phyloP scores from a whole-genome alignment of 2,113 vertebrate genomes.

The Tiliqua scincoides region DNA sequence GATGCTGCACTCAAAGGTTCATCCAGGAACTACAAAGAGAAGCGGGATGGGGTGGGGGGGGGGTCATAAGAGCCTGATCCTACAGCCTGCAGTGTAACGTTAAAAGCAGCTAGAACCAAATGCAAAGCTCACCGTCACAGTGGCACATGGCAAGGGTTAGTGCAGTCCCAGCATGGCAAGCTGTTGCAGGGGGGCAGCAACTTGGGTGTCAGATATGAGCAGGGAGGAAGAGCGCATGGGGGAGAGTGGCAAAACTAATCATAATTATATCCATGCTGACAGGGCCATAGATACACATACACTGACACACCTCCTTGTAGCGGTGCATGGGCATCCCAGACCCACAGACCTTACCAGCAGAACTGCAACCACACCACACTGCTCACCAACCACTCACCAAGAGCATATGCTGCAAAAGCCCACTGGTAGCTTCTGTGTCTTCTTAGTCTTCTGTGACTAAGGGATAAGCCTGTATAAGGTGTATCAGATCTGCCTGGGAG shows the following conservation, averaged over 20 bases:
- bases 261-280: background rate
- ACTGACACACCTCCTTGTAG: background rate
- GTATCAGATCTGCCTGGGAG: too few species aligned
- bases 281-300: background rate
- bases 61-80: background rate
- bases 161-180: background rate
- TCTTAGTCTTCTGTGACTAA: too few species aligned
- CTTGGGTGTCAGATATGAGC: background rate
- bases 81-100: background rate
- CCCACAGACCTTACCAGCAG: too few species aligned
- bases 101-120: background rate
- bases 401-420: too few species aligned
- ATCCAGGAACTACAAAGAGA: conserved; percentile 78
- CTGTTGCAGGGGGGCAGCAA: background rate
- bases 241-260: background rate
- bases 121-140: background rate
- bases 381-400: too few species aligned
- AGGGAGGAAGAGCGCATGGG: too few species aligned
- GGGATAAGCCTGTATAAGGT: too few species aligned
- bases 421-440: too few species aligned
- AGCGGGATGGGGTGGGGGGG: background rate
- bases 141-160: background rate
- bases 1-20: conserved; percentile 75
- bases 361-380: background rate
- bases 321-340: background rate